phyloP scores from a whole-genome alignment of 2,113 vertebrate genomes.

The Cyanoderma ruficeps region DNA sequence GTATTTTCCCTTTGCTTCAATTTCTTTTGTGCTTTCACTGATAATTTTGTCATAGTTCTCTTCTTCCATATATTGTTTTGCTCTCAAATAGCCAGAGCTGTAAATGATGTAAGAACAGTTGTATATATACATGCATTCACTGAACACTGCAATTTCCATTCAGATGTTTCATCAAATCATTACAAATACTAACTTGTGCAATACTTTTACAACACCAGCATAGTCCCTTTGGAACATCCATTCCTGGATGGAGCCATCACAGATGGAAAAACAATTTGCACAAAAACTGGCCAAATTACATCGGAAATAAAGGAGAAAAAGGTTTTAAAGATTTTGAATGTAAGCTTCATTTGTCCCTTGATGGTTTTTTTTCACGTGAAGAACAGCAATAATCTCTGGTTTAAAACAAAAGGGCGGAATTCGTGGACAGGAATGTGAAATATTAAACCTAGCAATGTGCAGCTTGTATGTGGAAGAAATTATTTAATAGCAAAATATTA shows the following conservation, averaged over 20 bases:
- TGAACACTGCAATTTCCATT: background rate
- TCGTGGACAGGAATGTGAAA: background rate
- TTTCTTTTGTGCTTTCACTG: conserved; percentile 97
- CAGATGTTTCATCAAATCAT: background rate
- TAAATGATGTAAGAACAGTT: conserved; percentile 60
- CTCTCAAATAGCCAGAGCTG: conserved; percentile 93
- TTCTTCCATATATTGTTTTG: conserved; percentile 99
- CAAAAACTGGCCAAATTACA: background rate
- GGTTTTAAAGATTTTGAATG: background rate
- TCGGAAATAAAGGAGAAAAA: background rate
- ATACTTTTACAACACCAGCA: background rate
- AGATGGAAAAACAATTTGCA: background rate
- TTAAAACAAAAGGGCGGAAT: background rate
- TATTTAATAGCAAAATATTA: background rate
- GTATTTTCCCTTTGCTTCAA: conserved; percentile 89
- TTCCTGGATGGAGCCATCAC: background rate
- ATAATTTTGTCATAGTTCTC: conserved; percentile 99
- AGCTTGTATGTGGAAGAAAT: background rate
- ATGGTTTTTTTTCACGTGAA: background rate
- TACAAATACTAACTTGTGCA: background rate
- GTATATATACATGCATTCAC: background rate
- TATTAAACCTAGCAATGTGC: background rate
- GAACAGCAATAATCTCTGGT: background rate
- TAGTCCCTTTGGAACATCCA: background rate
- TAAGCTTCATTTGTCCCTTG: background rate